Evolutionary conservation across 2,797 vertebrate species (phyloP).

Genomic region (Acanthurus leucopareius): DNA sequence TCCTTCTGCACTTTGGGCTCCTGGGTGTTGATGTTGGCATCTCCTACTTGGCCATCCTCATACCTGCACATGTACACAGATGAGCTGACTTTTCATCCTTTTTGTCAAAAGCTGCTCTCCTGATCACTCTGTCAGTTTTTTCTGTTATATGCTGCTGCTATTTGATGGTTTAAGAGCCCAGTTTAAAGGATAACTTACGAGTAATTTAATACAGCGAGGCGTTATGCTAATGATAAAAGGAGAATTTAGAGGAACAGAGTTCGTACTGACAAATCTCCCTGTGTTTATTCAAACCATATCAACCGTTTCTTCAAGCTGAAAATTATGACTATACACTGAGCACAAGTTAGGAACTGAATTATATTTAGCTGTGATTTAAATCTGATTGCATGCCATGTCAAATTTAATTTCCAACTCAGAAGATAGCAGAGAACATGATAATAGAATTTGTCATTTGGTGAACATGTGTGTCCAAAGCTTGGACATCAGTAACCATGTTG

Average conservation of each 20-base stretch:
- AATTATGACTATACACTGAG: conserved; percentile 25
- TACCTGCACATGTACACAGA: conserved; percentile 86
- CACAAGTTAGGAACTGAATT: conserved; percentile 34
- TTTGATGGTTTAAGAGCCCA: neutral
- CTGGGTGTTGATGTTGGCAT: conserved; percentile 99
- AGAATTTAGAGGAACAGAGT: neutral
- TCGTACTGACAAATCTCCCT: neutral
- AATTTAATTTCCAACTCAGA: conserved; percentile 45
- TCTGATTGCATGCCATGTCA: conserved; percentile 42
- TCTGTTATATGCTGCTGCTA: neutral
- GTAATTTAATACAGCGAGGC: neutral
- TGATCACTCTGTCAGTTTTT: conserved; percentile 4
- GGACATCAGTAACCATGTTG: conserved; percentile 20
- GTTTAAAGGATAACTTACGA: neutral
- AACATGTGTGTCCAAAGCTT: conserved; percentile 25
- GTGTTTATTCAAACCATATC: conserved; percentile 17
- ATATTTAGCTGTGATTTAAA: conserved; percentile 50
- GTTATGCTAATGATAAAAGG: neutral
- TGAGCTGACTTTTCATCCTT: neutral
- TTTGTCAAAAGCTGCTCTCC: neutral
- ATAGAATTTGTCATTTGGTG: conserved; percentile 51
- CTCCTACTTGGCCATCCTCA: conserved; percentile 98
- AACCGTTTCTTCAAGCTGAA: conserved; percentile 18
- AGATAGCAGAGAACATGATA: conserved; percentile 46
- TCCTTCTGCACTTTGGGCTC: conserved; percentile 99